Evolutionary conservation across 2,888 invertebrate species (phyloP), one percentile per base, ranked within the genome.

Genomic region (Chaetogeoica ovagalla): DNA sequence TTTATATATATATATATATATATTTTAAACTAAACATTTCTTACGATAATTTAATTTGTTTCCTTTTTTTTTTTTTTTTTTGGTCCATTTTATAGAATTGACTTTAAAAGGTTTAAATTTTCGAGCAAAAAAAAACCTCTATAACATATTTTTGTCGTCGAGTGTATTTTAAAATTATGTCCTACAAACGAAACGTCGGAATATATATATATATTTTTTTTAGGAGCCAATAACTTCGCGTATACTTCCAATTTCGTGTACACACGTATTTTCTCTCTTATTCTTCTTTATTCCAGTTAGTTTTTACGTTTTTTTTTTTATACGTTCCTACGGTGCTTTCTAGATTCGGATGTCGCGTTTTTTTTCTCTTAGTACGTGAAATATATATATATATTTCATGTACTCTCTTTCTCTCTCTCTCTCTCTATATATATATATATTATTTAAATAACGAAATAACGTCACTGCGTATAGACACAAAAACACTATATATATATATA

Each of bases 121-220:
- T 48, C 21, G 17, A 8, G 37, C 2, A 6, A 1, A 11, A 68
- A 68, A 52, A 23, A 8, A 9, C 6, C 39, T 11, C 65, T 30
- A n/a, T 39, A 13, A 55, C 15, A 7, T 19, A 43, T 9, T 7
- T 30, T 68, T 9, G 4, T 71, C 5, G 21, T 59, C 17, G 9
- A 69, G 30, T 52, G 30, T 69, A 55, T 55, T 55, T 69, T 55
- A 5, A 69, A 52, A 70, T 59, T 30, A 70, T 70, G 15, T 15
- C 59, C 9, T 9, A 39, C 9, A 1, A 39, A n/a, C 21, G 4
- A 39, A 39, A 71, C 3, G 39, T 21, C 21, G n/a, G 21, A 17
- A 57, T 70, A 30, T 37, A 30, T 37, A 15, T 70, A n/a, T n/a
- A n/a, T n/a, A n/a, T n/a, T n/a, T n/a, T n/a, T 70, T 55, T 70